phyloP scores from a whole-genome alignment of 1,140 invertebrate species.

The Drosophila truncata region DNA sequence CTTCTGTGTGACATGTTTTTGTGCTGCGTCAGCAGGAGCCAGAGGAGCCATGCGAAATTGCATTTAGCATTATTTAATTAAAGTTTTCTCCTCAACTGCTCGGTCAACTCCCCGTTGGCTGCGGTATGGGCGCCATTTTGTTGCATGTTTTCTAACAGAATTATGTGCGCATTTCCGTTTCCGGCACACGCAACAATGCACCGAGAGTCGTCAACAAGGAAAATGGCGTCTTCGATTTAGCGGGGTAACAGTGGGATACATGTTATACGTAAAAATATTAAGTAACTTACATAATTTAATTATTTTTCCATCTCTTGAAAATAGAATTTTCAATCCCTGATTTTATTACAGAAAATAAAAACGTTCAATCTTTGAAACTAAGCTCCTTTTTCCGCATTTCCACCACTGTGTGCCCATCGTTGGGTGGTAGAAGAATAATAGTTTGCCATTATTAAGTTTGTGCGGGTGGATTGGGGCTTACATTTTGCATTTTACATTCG shows the following conservation, averaged over 20 bases:
- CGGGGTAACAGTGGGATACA: constrained; percentile 9
- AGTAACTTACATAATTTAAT: rapidly evolving
- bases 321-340: background rate
- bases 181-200: constrained; percentile 62
- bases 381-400: background rate
- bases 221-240: constrained; percentile 39
- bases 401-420: constrained; percentile 14
- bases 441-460: constrained; percentile 47
- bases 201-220: constrained; percentile 14
- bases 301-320: background rate
- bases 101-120: background rate
- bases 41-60: constrained; percentile 43
- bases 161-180: constrained; percentile 78
- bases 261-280: too few species aligned
- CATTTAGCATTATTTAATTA: constrained; percentile 77
- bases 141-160: constrained; percentile 60
- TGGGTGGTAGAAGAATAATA: constrained; percentile 31
- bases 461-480: constrained; percentile 27
- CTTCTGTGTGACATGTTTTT: constrained; percentile 69
- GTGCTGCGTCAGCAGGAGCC: constrained; percentile 32
- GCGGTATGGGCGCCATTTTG: constrained; percentile 48
- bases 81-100: constrained; percentile 39
- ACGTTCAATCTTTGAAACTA: background rate
- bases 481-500: constrained; percentile 23
- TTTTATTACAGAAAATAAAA: background rate